Evolutionary conservation across 2,888 invertebrate genomes (phyloP).

Genomic region (Spisula subtruncata): DNA sequence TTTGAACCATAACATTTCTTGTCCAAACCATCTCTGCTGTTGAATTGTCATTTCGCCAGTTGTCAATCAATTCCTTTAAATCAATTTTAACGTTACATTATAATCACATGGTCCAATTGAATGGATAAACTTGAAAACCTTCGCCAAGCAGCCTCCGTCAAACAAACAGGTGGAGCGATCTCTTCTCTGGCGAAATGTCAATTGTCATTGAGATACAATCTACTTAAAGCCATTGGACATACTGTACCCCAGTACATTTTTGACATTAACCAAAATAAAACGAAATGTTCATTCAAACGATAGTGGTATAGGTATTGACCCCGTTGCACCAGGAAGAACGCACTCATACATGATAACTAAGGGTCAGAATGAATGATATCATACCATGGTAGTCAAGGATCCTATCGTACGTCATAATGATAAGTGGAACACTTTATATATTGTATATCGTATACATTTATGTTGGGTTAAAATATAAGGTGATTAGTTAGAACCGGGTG

Average conservation of each 20-base stretch:
- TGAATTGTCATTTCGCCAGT: too few relatives aligned
- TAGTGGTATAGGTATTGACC: neutral
- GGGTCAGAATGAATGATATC: neutral
- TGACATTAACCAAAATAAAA: neutral
- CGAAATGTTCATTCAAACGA: neutral
- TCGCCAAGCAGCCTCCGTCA: too few relatives aligned
- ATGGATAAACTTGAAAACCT: too few relatives aligned
- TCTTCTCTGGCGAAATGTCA: too few relatives aligned
- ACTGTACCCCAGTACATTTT: neutral
- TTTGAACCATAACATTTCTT: too few relatives aligned
- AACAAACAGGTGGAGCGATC: too few relatives aligned
- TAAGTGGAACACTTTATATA: too few relatives aligned
- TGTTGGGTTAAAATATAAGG: too few relatives aligned
- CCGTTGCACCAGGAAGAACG: neutral
- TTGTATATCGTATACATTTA: neutral
- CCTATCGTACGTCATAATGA: neutral
- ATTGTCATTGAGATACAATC: neutral
- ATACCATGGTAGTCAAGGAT: neutral
- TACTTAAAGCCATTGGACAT: neutral
- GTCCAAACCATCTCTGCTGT: neutral
- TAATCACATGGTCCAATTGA: too few relatives aligned
- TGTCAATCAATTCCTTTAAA: too few relatives aligned
- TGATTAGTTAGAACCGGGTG: too few relatives aligned
- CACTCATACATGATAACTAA: neutral
- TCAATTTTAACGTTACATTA: too few relatives aligned